Evolutionary conservation across 1,140 invertebrate species (phyloP).

Genomic region (Drosophila kohkoa): DNA sequence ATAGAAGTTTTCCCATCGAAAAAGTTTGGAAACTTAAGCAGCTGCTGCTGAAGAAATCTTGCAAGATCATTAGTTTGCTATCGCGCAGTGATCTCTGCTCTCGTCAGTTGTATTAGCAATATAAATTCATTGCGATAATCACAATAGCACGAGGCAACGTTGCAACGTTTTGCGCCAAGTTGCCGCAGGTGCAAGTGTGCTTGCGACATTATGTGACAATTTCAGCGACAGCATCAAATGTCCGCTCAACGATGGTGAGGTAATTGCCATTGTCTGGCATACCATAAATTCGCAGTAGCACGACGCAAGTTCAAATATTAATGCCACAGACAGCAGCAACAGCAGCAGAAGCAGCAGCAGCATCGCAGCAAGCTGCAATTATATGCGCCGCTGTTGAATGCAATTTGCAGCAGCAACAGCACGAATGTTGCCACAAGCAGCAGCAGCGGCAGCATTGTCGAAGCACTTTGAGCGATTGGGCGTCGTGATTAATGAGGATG

Average conservation of each 20-base stretch:
- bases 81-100: constrained; percentile 36
- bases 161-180: too few relatives aligned
- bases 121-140: constrained; percentile 25
- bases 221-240: constrained; percentile 32
- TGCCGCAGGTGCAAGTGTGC: constrained; percentile 22
- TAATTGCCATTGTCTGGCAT: constrained; percentile 38
- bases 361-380: constrained; percentile 8
- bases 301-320: background rate
- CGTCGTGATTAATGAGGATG: constrained; percentile 32
- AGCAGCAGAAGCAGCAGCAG: constrained; percentile 11
- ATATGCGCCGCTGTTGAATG: constrained; percentile 34
- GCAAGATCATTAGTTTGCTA: constrained; percentile 26
- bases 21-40: constrained; percentile 1
- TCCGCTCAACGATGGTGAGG: constrained; percentile 19
- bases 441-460: constrained; percentile 15
- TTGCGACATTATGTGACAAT: constrained; percentile 23
- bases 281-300: constrained; percentile 6
- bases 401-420: constrained; percentile 22
- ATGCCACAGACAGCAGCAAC: background rate
- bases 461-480: constrained; percentile 30
- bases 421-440: constrained; percentile 42
- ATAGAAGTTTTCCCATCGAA: too few relatives aligned
- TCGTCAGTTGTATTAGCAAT: constrained; percentile 27
- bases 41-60: constrained; percentile 16
- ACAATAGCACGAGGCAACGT: constrained; percentile 9